Conservation (phyloP, 2,113 vertebrate species). For the Phocoena phocoena region DNA sequence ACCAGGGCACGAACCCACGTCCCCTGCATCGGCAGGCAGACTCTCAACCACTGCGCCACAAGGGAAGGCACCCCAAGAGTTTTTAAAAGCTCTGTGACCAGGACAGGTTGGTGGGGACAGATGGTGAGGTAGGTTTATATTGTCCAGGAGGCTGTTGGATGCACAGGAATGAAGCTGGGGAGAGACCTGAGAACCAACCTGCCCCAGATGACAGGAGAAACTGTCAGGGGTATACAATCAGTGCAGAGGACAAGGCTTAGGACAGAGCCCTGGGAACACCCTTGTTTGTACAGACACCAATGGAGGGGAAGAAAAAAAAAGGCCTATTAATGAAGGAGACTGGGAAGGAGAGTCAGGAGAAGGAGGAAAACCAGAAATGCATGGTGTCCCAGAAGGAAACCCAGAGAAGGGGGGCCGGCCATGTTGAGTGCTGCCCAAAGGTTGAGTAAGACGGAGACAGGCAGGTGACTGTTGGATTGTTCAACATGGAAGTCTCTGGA, state of each 20-base stretch:
- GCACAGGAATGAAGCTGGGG: background rate
- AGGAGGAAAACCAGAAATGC: background rate
- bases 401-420: background rate
- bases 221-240: background rate
- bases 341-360: background rate
- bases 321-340: background rate
- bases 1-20: no score
- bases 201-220: background rate
- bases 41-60: no score
- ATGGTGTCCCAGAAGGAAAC: background rate
- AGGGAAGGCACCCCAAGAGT: background rate
- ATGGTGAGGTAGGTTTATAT: accelerated
- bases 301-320: background rate
- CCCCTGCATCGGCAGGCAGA: no score
- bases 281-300: background rate
- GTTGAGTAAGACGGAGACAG: background rate
- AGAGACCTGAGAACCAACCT: background rate
- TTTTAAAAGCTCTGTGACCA: background rate
- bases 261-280: background rate
- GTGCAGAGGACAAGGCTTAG: background rate
- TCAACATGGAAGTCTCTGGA: background rate
- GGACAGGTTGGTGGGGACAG: background rate
- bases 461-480: background rate
- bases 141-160: background rate
- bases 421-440: background rate